These are phyloP conservation scores for Climacteris rufus DNA, from an alignment of 2,113 vertebrate genomes.

Conservation along the genomic window DNA sequence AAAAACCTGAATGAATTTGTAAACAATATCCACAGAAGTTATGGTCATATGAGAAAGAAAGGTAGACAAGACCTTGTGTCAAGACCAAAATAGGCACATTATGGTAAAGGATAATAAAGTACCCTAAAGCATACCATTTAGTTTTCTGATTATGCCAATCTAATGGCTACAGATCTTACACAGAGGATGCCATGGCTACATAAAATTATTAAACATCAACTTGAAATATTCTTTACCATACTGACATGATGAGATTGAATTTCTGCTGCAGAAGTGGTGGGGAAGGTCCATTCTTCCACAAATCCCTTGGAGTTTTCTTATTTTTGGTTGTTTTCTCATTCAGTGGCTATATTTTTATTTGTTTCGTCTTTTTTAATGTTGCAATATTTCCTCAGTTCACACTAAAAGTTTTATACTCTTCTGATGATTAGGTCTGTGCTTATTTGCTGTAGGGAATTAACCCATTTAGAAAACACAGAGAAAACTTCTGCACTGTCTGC, in stretches of 20 bases:
- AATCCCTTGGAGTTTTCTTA: background rate
- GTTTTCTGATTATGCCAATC: background rate
- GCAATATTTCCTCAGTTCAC: background rate
- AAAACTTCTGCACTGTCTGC: background rate
- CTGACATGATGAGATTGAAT: background rate
- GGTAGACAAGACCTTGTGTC: background rate
- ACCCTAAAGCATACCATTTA: background rate
- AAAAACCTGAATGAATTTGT: background rate
- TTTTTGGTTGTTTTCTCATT: background rate
- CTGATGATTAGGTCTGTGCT: background rate
- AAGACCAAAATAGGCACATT: background rate
- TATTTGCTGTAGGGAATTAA: background rate
- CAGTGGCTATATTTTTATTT: background rate
- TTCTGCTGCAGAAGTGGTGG: background rate
- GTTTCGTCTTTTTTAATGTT: background rate
- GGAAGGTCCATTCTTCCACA: background rate
- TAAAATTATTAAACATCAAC: background rate
- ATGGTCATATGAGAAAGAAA: background rate
- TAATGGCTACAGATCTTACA: background rate
- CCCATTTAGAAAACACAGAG: background rate
- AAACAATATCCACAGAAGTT: background rate
- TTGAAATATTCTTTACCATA: background rate
- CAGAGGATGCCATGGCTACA: background rate
- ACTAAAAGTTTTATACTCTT: background rate
- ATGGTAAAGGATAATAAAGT: background rate